Base-by-base conservation (phyloP, 2,888 invertebrate species). In the Microplitis manilae region DNA sequence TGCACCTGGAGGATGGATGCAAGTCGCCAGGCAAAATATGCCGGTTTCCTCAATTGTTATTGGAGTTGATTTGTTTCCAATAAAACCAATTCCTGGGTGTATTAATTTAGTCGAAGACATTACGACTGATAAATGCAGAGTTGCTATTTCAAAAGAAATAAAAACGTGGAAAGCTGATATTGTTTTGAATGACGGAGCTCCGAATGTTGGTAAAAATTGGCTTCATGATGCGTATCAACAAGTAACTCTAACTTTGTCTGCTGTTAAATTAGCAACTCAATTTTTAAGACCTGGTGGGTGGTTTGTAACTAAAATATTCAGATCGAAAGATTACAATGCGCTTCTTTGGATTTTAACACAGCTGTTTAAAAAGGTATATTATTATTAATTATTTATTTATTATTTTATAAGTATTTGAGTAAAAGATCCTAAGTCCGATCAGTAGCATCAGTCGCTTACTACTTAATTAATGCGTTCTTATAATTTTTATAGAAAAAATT, bases 1-100 rank as follows among this genome's bases (percentile, higher is more conserved):
- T 13, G 99, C 99, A 1, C 99, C 99, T 0, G 99, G 99, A 87
- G 98, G 98, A 84, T 99, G 99, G 99, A 96, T 99, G 95, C 99
- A 97, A 91, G 99, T 99, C 74, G 99, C 98, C 69, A 95, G 96
- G 85, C 96, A 99, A 90, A 97, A 98, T 89, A 98, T 99, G 97
- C 99, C 99, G 0, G 93, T 98, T 0, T 98, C 98, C 5, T 97
- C 97, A 87, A 92, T 98, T 75, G 96, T 99, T 13, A 92, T 99
- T 71, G 98, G 98, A 75, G 96, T 99, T 50, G 99, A 99, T 93
- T 93, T 99, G 87, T 98, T 95, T 85, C 97, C 98, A 0, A 99
- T 99, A 81, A 95, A 94, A 85, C 91, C 96, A 0, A 95, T 99
- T 72, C 95, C 96, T 0, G 98, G 98, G 20, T 97, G 97, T 85